phyloP scores from a whole-genome alignment of 2,797 vertebrate species.

The Naso thynnoides region DNA sequence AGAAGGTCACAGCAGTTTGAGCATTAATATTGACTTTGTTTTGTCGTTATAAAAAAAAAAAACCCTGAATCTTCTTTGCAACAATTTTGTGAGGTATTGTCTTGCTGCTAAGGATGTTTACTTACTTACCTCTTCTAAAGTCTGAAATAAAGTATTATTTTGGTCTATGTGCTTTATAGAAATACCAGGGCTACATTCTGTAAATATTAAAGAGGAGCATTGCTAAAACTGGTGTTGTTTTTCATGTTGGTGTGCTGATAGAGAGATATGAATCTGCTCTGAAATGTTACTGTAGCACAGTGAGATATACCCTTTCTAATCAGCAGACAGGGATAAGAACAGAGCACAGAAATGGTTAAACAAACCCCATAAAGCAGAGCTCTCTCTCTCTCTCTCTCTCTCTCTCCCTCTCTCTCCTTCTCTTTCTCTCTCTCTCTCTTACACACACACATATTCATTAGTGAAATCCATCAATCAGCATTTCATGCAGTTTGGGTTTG shows the following conservation, averaged over 20 bases:
- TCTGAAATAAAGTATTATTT: conserved; percentile 11
- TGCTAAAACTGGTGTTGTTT: conserved; percentile 29
- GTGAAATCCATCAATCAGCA: conserved; percentile 85
- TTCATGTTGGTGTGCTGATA: conserved; percentile 41
- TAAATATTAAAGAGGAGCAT: conserved; percentile 49
- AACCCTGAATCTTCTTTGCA: not conserved
- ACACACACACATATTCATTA: conserved; percentile 72
- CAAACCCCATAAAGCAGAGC: conserved; percentile 75
- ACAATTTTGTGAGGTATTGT: conserved; percentile 26
- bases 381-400: conserved; percentile 24
- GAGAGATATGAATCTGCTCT: conserved; percentile 58
- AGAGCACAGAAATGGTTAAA: conserved; percentile 75
- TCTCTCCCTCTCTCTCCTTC: conserved; percentile 24
- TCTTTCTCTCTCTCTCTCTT: conserved; percentile 53
- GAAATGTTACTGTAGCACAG: conserved; percentile 58
- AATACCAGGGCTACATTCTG: conserved; percentile 42
- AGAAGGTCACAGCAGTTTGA: conserved; percentile 57
- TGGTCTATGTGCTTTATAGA: conserved; percentile 23
- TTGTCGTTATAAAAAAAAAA: conserved; percentile 36
- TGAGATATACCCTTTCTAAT: conserved; percentile 59
- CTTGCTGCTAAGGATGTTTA: conserved; percentile 17
- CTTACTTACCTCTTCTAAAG: conserved; percentile 12
- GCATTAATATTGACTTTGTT: conserved; percentile 43
- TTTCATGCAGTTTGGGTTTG: conserved; percentile 84
- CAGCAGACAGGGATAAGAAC: conserved; percentile 52